A percentile compares a stretch with the other conserved stretches of the same genome.
These are phyloP conservation scores for Clivina fossor DNA, from an alignment of 2,888 invertebrate genomes.

Conservation along the genomic window DNA sequence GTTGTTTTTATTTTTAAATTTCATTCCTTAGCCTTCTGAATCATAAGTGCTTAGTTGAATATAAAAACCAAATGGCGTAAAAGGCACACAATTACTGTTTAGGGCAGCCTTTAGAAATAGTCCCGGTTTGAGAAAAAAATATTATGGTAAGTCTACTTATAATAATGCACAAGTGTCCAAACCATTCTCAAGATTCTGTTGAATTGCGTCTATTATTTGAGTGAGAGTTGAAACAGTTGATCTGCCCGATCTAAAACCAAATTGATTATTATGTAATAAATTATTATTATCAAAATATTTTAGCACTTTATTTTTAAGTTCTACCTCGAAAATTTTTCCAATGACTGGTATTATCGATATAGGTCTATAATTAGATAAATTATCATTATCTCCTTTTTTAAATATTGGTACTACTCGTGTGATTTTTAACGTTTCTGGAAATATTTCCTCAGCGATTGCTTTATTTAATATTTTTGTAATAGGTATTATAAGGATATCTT, in stretches of 20 bases:
- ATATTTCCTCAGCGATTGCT: not conserved
- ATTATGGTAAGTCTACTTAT: too few relatives aligned
- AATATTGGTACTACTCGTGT: slow-evolving; percentile 1
- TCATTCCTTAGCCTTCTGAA: too few relatives aligned
- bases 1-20: too few relatives aligned
- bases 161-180: too few relatives aligned
- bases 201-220: too few relatives aligned
- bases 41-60: too few relatives aligned
- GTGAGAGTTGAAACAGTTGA: too few relatives aligned
- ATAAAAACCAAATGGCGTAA: too few relatives aligned
- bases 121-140: too few relatives aligned
- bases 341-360: not conserved
- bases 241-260: not conserved
- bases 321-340: not conserved
- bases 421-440: not conserved
- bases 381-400: not conserved
- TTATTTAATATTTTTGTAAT: not conserved
- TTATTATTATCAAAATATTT: not conserved
- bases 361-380: slow-evolving; percentile 1
- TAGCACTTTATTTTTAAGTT: not conserved
- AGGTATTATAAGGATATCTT: not conserved
- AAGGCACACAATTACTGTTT: too few relatives aligned
- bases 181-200: too few relatives aligned
- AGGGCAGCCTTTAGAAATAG: too few relatives aligned
- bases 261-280: not conserved